Evolutionary conservation across 1,140 invertebrate species (phyloP).

Genomic region (Leptinotarsa lineolata): DNA sequence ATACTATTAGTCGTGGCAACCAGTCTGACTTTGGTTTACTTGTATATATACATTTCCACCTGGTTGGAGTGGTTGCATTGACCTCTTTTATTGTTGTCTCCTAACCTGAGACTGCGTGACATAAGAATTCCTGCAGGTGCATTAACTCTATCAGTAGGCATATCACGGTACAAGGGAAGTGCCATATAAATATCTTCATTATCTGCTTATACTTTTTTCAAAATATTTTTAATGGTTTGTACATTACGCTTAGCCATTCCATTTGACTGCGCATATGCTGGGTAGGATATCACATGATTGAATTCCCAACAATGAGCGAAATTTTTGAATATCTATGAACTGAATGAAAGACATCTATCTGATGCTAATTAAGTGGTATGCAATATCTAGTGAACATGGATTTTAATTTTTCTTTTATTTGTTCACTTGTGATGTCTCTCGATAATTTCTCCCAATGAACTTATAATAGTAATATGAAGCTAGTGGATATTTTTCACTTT

Average conservation of each 20-base stretch:
- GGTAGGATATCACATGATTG: not conserved
- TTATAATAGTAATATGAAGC: constrained; percentile 53
- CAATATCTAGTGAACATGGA: constrained; percentile 46
- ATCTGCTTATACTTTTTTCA: too few species aligned
- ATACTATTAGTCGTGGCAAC: too few species aligned
- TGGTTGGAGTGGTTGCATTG: too few species aligned
- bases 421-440: not conserved
- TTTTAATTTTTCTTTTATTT: constrained; percentile 24
- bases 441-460: constrained; percentile 41
- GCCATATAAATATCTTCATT: too few species aligned
- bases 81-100: too few species aligned
- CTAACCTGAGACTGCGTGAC: too few species aligned
- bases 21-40: too few species aligned
- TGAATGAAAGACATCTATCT: constrained; percentile 56
- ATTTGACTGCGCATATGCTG: not conserved
- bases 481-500: constrained; percentile 48
- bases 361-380: constrained; percentile 50
- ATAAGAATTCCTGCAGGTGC: too few species aligned
- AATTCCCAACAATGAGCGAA: not conserved
- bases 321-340: not conserved
- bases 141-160: too few species aligned
- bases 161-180: too few species aligned
- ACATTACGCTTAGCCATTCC: not conserved
- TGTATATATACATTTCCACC: too few species aligned
- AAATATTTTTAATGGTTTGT: too few species aligned